Percentiles rank a stretch among this genome's conserved stretches.
phyloP scores from a whole-genome alignment of 2,113 vertebrate genomes.

The Melanerpes aurifrons region DNA sequence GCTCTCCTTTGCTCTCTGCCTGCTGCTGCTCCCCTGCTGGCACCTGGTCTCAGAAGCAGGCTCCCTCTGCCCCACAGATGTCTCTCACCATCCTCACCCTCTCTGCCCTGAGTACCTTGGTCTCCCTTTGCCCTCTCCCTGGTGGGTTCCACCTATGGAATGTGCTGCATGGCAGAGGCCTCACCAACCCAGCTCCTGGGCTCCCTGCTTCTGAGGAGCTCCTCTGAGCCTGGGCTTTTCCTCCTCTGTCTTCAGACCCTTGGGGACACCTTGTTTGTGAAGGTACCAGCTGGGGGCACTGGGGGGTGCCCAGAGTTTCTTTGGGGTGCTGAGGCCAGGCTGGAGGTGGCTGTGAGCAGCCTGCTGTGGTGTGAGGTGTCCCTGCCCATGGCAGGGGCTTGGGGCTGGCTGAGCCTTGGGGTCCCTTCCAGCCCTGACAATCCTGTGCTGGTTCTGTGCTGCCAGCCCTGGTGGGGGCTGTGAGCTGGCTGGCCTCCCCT shows the following conservation, averaged over 20 bases:
- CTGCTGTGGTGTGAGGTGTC: too few species aligned
- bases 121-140: not conserved
- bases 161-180: not conserved
- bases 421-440: too few species aligned
- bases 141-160: not conserved
- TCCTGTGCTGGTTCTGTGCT: not conserved
- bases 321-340: not conserved
- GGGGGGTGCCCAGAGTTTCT: not conserved
- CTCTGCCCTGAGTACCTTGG: not conserved
- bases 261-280: not conserved
- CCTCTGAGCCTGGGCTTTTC: not conserved
- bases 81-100: not conserved
- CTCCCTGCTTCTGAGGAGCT: not conserved
- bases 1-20: not conserved
- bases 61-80: not conserved
- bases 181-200: not conserved
- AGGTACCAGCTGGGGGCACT: not conserved
- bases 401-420: too few species aligned
- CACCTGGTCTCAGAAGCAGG: accelerated
- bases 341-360: too few species aligned
- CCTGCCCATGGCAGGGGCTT: too few species aligned
- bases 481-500: not conserved
- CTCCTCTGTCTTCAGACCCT: not conserved
- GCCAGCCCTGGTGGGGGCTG: not conserved
- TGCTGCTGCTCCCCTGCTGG: not conserved